Percentiles rank a stretch among this genome's conserved stretches.
phyloP scores from a whole-genome alignment of 2,113 vertebrate genomes.

The Pleuronectes platessa region DNA sequence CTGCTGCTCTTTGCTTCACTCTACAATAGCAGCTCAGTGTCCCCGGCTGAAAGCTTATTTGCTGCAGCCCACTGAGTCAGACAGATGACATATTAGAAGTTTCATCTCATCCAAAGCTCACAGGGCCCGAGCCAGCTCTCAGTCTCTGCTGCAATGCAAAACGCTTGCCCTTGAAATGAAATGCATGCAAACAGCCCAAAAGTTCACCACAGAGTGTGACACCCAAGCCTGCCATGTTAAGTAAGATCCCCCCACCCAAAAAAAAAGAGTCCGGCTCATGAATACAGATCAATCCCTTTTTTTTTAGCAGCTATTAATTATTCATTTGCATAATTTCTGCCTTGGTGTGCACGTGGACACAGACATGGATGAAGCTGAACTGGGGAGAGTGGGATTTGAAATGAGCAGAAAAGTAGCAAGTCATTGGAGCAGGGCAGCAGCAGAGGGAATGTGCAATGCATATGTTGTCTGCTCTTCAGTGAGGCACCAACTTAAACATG shows the following conservation, averaged over 20 bases:
- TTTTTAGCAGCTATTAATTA: slow-evolving; percentile 65
- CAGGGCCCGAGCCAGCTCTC: slow-evolving; percentile 22
- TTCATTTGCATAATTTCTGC: slow-evolving; percentile 61
- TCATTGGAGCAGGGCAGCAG: background rate
- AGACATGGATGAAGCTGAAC: slow-evolving; percentile 12
- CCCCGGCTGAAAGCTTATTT: slow-evolving; percentile 43
- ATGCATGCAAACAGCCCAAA: slow-evolving; percentile 16
- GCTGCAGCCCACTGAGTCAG: slow-evolving; percentile 60
- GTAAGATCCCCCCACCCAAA: background rate
- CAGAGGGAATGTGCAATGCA: background rate
- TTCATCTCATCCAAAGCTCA: slow-evolving; percentile 41
- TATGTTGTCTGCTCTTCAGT: background rate
- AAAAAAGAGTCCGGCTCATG: slow-evolving; percentile 39
- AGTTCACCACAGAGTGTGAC: slow-evolving; percentile 25
- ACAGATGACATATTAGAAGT: slow-evolving; percentile 59
- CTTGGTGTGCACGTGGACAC: background rate
- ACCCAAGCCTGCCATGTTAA: slow-evolving; percentile 23
- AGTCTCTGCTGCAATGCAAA: slow-evolving; percentile 47
- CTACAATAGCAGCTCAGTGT: slow-evolving; percentile 37
- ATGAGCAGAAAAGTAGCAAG: background rate
- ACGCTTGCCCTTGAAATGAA: slow-evolving; percentile 48
- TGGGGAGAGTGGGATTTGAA: slow-evolving; percentile 6
- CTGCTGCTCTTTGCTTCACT: slow-evolving; percentile 10
- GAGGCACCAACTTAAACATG: background rate
- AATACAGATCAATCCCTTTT: slow-evolving; percentile 59